phyloP scores from a whole-genome alignment of 2,888 invertebrate genomes.

The Caenorhabditis panamensis region DNA sequence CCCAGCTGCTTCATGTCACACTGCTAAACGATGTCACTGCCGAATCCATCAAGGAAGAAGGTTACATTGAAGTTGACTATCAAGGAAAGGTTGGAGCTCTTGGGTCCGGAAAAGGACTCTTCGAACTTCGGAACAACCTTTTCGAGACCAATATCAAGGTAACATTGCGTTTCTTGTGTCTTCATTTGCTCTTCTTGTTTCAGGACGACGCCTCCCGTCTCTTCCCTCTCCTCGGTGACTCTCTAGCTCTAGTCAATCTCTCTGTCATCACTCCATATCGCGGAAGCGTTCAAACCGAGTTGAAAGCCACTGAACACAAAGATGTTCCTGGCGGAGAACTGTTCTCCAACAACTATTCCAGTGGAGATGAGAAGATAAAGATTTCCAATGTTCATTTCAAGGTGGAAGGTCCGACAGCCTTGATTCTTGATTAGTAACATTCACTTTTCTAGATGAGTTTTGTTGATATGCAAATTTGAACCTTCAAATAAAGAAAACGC shows the following conservation, averaged over 20 bases:
- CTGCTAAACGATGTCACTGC: neutral
- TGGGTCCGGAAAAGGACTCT: slow-evolving; percentile 21
- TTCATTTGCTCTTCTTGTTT: too few relatives aligned
- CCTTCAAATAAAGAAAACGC: too few relatives aligned
- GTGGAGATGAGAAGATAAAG: slow-evolving; percentile 25
- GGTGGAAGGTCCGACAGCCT: slow-evolving; percentile 14
- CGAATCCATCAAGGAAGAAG: slow-evolving; percentile 9
- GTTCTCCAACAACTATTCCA: slow-evolving; percentile 21
- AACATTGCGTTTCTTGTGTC: too few relatives aligned
- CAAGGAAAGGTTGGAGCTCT: slow-evolving; percentile 16
- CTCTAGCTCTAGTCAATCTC: slow-evolving; percentile 13
- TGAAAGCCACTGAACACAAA: slow-evolving; percentile 10
- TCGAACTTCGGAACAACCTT: neutral
- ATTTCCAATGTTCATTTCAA: slow-evolving; percentile 22
- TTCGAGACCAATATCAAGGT: slow-evolving; percentile 35
- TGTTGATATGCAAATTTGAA: too few relatives aligned
- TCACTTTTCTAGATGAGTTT: too few relatives aligned
- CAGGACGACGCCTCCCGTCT: slow-evolving; percentile 25
- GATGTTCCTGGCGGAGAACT: slow-evolving; percentile 1
- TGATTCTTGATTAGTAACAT: neutral
- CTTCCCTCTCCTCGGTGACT: slow-evolving; percentile 28
- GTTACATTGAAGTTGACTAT: slow-evolving; percentile 19
- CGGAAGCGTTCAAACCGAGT: slow-evolving; percentile 14
- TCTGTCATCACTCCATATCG: slow-evolving; percentile 25
- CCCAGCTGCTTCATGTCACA: slow-evolving; percentile 11